Evolutionary conservation across 1,140 invertebrate species (phyloP), one percentile per base, ranked within the genome.

Genomic region (Aphaenogaster ashmeadi): DNA sequence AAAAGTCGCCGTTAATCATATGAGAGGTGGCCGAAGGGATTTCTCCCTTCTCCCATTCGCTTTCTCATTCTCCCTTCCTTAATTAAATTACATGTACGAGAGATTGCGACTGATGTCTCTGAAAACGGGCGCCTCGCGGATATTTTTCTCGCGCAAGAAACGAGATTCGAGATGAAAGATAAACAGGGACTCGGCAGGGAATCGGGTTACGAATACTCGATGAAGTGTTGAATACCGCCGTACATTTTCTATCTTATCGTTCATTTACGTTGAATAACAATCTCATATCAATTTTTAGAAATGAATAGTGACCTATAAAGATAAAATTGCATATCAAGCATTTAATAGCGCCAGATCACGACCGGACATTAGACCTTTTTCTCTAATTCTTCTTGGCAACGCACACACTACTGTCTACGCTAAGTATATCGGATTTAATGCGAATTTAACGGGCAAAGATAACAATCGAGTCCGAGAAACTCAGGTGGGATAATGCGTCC

Each of bases 71-170:
- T 21, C 27, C 27, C 75, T 36, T 67, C 60, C 54, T 86, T 81
- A 86, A 69, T 69, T 86, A 81, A 86, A 84, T 84, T 84, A 75
- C 27, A 27, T 21, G 38, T 58, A 58, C 41, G 41, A 47, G 80
- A 74, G 41, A 60, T 50, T 27, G 41, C 41, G 67, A 58, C 18
- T 58, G 27, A n/a, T 60, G 41, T 44, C 67, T 38, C 18, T 58
- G 80, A 38, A 84, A 74, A 33, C 15, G 38, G 11, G 47, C n/a
- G 15, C 18, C 80, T 74, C 80, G 80, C 69, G 56, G 54, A 50
- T 75, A 84, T 75, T 75, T 84, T 84, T 60, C 80, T 74, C 80
- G 18, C 33, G 60, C 67, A 83, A 58, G 80, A 74, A 62, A 84
- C 54, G 56, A 84, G 69, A 60, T 60, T 60, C 41, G 27, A 47